phyloP scores from a whole-genome alignment of 2,113 vertebrate species.

The Marcusenius ussheri region DNA sequence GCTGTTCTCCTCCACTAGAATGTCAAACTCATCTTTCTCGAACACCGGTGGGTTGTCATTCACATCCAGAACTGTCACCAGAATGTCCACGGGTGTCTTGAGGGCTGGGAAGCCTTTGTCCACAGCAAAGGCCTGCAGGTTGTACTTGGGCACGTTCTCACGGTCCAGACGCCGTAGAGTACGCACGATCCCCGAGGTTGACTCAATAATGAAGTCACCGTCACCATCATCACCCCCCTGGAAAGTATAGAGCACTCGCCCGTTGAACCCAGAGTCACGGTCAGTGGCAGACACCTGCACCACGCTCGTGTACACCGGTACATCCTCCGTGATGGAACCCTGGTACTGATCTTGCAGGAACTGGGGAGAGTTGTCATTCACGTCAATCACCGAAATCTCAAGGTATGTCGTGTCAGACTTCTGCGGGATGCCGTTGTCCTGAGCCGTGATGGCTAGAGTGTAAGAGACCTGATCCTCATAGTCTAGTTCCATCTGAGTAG shows the following conservation, averaged over 20 bases:
- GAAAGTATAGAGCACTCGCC: constrained; percentile 89
- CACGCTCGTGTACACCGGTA: constrained; percentile 82
- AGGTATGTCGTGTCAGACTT: constrained; percentile 96
- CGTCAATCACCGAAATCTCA: constrained; percentile 89
- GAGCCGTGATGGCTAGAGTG: constrained; percentile 85
- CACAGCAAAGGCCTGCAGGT: constrained; percentile 72
- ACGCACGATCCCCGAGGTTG: constrained; percentile 86
- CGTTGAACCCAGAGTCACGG: constrained; percentile 83
- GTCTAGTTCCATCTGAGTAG: constrained; percentile 87
- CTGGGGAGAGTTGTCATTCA: constrained; percentile 88
- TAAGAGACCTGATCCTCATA: constrained; percentile 96
- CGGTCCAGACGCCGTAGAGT: constrained; percentile 81
- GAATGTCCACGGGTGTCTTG: constrained; percentile 74
- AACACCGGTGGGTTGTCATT: constrained; percentile 94
- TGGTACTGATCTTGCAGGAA: constrained; percentile 80
- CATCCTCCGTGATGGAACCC: constrained; percentile 83
- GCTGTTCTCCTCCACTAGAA: constrained; percentile 91
- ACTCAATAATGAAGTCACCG: constrained; percentile 90
- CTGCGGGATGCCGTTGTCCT: constrained; percentile 90
- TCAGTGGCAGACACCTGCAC: constrained; percentile 88
- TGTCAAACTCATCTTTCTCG: constrained; percentile 84
- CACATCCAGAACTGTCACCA: constrained; percentile 79
- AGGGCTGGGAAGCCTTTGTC: constrained; percentile 82
- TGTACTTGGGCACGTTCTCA: constrained; percentile 80
- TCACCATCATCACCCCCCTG: constrained; percentile 86